These are phyloP conservation scores for Nomia melanderi DNA, from an alignment of 1,140 invertebrate species.

Conservation along the genomic window DNA sequence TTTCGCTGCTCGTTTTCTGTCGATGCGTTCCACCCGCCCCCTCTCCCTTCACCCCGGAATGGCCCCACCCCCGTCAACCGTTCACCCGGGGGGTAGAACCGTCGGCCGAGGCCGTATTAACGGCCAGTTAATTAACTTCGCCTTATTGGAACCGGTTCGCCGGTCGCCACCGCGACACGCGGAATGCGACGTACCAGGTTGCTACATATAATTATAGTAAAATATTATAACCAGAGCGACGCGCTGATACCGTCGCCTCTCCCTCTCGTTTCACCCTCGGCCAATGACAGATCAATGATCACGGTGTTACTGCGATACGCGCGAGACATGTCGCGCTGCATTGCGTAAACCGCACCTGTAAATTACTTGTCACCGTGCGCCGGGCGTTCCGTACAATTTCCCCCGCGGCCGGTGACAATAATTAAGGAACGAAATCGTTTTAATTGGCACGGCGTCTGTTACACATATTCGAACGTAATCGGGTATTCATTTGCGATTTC, in stretches of 20 bases:
- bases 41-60: too few relatives aligned
- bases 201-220: constrained; percentile 62
- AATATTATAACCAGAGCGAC: constrained; percentile 61
- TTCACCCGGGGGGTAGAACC: too few relatives aligned
- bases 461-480: too few relatives aligned
- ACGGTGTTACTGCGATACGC: background rate
- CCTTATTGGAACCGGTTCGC: constrained; percentile 69
- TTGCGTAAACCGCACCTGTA: background rate
- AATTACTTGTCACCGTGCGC: background rate
- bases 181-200: constrained; percentile 21
- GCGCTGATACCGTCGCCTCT: constrained; percentile 27
- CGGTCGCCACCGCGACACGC: constrained; percentile 42
- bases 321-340: background rate
- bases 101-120: constrained; percentile 63
- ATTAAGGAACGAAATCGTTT: too few relatives aligned
- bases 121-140: constrained; percentile 69
- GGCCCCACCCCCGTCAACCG: too few relatives aligned
- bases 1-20: constrained; percentile 53
- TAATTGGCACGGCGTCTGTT: too few relatives aligned
- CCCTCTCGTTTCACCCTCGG: background rate
- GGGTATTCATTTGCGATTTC: too few relatives aligned
- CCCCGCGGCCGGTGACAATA: too few relatives aligned
- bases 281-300: constrained; percentile 1
- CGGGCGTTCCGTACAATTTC: too few relatives aligned
- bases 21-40: constrained; percentile 33